phyloP scores from a whole-genome alignment of 2,888 invertebrate genomes.

The Crepidodera aurea region DNA sequence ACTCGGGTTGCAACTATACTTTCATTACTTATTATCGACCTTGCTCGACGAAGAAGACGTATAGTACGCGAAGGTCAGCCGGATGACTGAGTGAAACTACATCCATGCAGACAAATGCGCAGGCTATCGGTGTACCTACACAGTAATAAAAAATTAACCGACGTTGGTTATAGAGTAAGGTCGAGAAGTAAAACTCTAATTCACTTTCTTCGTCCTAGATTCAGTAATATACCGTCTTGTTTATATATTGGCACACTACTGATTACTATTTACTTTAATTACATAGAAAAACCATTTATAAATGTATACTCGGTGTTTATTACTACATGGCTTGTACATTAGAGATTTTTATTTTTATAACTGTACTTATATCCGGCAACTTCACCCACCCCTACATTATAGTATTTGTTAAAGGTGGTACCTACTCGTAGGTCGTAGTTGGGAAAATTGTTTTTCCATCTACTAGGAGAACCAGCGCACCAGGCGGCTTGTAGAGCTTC shows the following conservation, averaged over 20 bases:
- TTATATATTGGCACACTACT: background rate
- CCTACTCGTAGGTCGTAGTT: too few relatives aligned
- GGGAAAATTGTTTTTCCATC: too few relatives aligned
- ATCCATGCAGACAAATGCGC: background rate
- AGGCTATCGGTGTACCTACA: background rate
- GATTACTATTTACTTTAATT: background rate
- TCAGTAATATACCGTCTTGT: background rate
- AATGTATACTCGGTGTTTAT: too few relatives aligned
- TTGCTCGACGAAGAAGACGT: background rate
- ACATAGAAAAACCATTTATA: background rate
- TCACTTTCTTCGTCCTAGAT: slow-evolving; percentile 13
- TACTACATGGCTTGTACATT: too few relatives aligned
- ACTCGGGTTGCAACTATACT: too few relatives aligned
- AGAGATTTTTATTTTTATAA: too few relatives aligned
- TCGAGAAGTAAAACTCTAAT: background rate
- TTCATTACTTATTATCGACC: background rate
- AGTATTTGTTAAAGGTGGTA: too few relatives aligned
- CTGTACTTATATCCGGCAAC: too few relatives aligned
- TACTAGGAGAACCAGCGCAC: too few relatives aligned
- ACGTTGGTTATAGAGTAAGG: background rate
- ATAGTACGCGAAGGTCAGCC: background rate
- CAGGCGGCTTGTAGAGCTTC: too few relatives aligned
- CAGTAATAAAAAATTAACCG: background rate
- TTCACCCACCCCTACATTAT: too few relatives aligned
- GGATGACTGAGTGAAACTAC: slow-evolving; percentile 1